Percentiles rank a stretch among this genome's conserved stretches.
These are phyloP conservation scores for Lathamus discolor DNA, from an alignment of 2,113 vertebrate species.

Conservation along the genomic window DNA sequence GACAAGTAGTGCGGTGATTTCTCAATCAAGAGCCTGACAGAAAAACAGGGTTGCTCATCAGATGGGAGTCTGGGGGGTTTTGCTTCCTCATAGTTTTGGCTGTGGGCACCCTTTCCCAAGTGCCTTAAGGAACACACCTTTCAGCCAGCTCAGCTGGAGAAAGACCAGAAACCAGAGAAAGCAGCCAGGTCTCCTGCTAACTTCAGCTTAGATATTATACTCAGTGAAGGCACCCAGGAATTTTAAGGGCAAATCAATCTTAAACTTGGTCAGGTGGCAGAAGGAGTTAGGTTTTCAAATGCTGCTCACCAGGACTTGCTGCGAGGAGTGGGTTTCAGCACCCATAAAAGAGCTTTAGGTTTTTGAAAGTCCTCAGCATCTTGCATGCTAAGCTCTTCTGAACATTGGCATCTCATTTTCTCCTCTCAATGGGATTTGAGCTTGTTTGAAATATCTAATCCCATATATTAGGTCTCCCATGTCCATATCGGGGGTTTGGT, in stretches of 20 bases:
- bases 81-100: neutral
- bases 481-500: neutral
- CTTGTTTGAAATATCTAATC: neutral
- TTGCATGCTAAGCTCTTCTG: neutral
- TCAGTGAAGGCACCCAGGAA: neutral
- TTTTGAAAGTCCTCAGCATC: neutral
- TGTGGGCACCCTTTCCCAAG: neutral
- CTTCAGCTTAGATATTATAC: neutral
- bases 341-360: neutral
- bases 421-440: neutral
- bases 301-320: neutral
- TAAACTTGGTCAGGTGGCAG: neutral
- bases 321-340: neutral
- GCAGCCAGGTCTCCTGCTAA: neutral
- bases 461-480: neutral
- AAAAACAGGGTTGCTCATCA: neutral
- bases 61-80: neutral
- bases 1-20: neutral
- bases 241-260: neutral
- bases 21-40: neutral
- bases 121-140: neutral
- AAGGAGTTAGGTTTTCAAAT: neutral
- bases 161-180: neutral
- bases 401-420: neutral
- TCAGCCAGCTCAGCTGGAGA: neutral